Conservation (phyloP, 2,797 vertebrate genomes). For the Macropodus opercularis region DNA sequence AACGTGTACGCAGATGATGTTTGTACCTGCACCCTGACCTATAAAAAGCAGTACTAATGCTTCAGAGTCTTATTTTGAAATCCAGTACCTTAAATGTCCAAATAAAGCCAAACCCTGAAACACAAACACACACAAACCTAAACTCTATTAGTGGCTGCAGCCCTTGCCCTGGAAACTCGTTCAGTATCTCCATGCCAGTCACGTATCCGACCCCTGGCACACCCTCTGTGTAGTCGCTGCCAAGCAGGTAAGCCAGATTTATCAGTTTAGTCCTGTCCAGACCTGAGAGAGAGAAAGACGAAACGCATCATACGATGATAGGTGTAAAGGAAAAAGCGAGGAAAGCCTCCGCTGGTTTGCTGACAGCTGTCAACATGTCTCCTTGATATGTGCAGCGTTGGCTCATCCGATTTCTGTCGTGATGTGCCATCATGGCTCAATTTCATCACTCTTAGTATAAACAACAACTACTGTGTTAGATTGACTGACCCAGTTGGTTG, state of each 20-base stretch:
- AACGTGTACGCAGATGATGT: too few species aligned
- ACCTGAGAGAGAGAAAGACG: slow-evolving; percentile 72
- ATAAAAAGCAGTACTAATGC: too few species aligned
- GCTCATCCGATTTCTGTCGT: slow-evolving; percentile 16
- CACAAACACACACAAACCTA: slow-evolving; percentile 71
- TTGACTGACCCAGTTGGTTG: slow-evolving; percentile 87
- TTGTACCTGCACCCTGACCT: too few species aligned
- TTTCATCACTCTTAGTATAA: too few species aligned
- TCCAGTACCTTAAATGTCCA: too few species aligned
- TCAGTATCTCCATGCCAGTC: slow-evolving; percentile 97
- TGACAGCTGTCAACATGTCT: slow-evolving; percentile 11
- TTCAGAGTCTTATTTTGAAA: too few species aligned
- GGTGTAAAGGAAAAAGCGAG: neutral
- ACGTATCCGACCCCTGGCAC: slow-evolving; percentile 92
- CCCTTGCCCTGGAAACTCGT: slow-evolving; percentile 92
- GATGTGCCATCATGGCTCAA: too few species aligned
- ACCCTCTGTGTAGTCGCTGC: slow-evolving; percentile 97
- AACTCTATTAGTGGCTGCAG: slow-evolving; percentile 89
- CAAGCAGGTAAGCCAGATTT: slow-evolving; percentile 95
- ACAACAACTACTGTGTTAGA: too few species aligned
- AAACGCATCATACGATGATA: neutral
- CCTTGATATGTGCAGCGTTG: slow-evolving; percentile 18
- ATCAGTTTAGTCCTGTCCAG: slow-evolving; percentile 93
- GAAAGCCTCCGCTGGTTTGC: too few species aligned
- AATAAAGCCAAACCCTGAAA: neutral